A percentile compares a stretch with the other conserved stretches of the same genome.
phyloP scores from a whole-genome alignment of 1,140 invertebrate species.

The Myzus persicae region DNA sequence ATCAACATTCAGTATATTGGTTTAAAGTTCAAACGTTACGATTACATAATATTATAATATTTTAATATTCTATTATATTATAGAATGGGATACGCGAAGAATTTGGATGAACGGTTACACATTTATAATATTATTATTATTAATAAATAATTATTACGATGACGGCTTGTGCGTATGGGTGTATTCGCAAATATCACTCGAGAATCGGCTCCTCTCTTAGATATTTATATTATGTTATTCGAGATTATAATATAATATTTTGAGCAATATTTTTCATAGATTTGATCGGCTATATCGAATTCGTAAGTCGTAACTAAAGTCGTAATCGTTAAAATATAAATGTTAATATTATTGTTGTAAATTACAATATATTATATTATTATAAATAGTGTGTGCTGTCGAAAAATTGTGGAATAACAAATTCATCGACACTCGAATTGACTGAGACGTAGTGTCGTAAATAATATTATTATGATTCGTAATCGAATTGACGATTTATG shows the following conservation, averaged over 20 bases:
- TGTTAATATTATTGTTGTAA: neutral
- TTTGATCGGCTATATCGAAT: neutral
- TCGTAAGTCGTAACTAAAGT: neutral
- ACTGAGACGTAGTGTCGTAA: neutral
- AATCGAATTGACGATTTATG: too few relatives aligned
- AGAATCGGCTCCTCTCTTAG: neutral
- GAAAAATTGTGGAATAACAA: neutral
- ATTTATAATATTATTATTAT: neutral
- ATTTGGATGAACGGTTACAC: neutral
- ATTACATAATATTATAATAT: neutral
- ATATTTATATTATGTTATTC: neutral
- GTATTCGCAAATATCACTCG: neutral
- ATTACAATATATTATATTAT: neutral
- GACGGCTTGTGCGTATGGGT: neutral
- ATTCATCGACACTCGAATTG: neutral
- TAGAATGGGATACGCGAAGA: neutral
- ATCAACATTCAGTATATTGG: conserved; percentile 37
- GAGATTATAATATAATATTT: neutral
- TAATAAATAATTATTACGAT: neutral
- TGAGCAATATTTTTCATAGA: neutral
- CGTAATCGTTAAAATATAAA: neutral
- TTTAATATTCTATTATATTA: neutral
- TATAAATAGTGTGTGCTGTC: neutral
- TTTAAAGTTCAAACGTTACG: neutral
- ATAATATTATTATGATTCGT: neutral